These are phyloP conservation scores for Euura lappo DNA, from an alignment of 1,140 invertebrate species.

Conservation along the genomic window DNA sequence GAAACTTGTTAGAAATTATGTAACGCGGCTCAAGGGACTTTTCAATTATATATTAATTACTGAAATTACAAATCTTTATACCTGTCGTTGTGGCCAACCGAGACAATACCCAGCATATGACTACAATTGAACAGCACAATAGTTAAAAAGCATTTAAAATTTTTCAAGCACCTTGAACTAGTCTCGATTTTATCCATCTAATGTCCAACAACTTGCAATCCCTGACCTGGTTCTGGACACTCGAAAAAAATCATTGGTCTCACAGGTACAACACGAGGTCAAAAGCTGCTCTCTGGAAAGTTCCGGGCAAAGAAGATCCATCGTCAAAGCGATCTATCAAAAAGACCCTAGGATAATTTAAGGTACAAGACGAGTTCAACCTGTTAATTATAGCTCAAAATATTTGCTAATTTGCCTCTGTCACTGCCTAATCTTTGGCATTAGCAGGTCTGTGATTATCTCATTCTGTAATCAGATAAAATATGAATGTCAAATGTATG, in stretches of 20 bases:
- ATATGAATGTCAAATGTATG: too few relatives aligned
- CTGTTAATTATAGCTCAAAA: too few relatives aligned
- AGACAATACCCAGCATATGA: neutral
- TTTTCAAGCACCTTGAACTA: neutral
- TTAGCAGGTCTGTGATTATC: neutral
- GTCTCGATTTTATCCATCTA: neutral
- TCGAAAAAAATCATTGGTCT: neutral
- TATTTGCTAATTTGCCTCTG: too few relatives aligned
- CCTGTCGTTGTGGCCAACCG: neutral
- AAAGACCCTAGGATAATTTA: too few relatives aligned
- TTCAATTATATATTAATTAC: neutral
- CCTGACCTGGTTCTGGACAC: conserved; percentile 1
- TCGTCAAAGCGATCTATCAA: neutral
- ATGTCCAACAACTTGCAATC: neutral
- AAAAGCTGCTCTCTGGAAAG: neutral
- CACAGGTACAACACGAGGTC: neutral
- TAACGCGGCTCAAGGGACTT: neutral
- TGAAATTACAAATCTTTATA: neutral
- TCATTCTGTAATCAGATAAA: neutral
- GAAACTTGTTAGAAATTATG: neutral
- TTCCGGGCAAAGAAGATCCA: neutral
- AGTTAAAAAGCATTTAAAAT: neutral
- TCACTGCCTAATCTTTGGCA: too few relatives aligned
- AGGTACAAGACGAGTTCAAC: too few relatives aligned
- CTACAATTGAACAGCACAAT: neutral